Conservation (phyloP, 2,888 invertebrate species). For the Nemapogon koenigi region DNA sequence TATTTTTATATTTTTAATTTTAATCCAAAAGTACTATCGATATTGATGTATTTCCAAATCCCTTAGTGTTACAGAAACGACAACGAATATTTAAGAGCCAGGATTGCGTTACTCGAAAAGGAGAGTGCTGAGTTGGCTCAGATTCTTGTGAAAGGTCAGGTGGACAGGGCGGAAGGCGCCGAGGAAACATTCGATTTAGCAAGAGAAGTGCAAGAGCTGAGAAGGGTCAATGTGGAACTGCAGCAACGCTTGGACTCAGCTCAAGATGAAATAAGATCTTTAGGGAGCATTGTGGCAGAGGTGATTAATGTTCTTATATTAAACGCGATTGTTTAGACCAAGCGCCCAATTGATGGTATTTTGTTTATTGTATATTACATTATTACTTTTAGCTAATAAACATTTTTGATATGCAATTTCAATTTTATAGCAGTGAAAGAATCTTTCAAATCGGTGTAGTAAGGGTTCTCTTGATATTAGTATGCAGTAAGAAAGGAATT, state of each 20-base stretch:
- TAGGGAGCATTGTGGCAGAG: constrained; percentile 76
- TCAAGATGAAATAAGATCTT: constrained; percentile 84
- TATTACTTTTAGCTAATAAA: too few relatives aligned
- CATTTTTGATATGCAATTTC: too few relatives aligned
- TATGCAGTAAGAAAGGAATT: too few relatives aligned
- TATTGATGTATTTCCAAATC: not conserved
- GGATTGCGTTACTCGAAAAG: constrained; percentile 94
- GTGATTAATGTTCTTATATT: constrained; percentile 20
- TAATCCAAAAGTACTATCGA: not conserved
- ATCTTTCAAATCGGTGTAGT: too few relatives aligned
- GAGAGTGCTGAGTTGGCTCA: constrained; percentile 95
- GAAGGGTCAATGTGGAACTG: constrained; percentile 87
- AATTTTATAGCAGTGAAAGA: too few relatives aligned
- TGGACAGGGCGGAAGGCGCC: constrained; percentile 93
- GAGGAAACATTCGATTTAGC: constrained; percentile 86
- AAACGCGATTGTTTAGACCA: too few relatives aligned
- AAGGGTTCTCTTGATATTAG: too few relatives aligned
- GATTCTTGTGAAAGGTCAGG: constrained; percentile 89
- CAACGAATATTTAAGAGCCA: constrained; percentile 93
- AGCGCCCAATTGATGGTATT: too few relatives aligned
- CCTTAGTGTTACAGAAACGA: constrained; percentile 83
- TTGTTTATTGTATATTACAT: too few relatives aligned
- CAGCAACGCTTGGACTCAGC: constrained; percentile 90
- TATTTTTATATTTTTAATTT: not conserved
- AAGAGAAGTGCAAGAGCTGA: constrained; percentile 86